Base-by-base conservation (phyloP, 2,888 invertebrate genomes). In the Tenodera sinensis region DNA sequence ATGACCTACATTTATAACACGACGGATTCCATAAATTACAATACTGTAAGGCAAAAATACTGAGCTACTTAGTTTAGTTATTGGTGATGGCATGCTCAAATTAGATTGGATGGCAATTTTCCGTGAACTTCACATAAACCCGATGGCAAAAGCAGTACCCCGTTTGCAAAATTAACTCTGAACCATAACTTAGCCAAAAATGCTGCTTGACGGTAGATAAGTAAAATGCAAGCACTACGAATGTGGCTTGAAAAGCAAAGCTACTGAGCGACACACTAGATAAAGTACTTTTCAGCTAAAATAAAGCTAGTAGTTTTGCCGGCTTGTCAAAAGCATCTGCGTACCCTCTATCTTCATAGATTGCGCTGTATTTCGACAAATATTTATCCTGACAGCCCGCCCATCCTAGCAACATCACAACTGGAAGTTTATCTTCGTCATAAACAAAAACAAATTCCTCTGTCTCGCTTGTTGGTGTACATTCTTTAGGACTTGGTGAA, bases 331-430 rank as follows among this genome's bases (percentile, higher is more conserved):
- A 71, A 20, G 2, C 15, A 71, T 14, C 4, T 47, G 92, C 94
- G 93, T 93, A 97, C 97, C 97, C 96, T 92, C 95, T 94, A 90
- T 96, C 95, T 92, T 97, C 96, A 92, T 97, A 97, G 90, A 97
- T 96, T 91, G 96, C 95, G 85, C 97, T 96, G 93, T 97, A 97
- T 92, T 97, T 97, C 91, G 96, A 95, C 88, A 97, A 93, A 93
- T 97, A 96, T 92, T 96, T 95, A 93, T 97, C 97, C 92, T 96
- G 95, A 92, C 97, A 96, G 83, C 97, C 97, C 87, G 96, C 96
- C 97, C 97, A 97, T 81, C 97, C 97, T 90, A 97, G 94, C 90
- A 97, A 93, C 90, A 96, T 93, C 54, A 97, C 95, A 86, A 97
- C 95, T 83, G 97, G 96, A 91, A 95, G 94, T 92, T 95, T 95